A percentile compares a stretch with the other conserved stretches of the same genome.
phyloP scores from a whole-genome alignment of 2,113 vertebrate species.

The Scomber scombrus region DNA sequence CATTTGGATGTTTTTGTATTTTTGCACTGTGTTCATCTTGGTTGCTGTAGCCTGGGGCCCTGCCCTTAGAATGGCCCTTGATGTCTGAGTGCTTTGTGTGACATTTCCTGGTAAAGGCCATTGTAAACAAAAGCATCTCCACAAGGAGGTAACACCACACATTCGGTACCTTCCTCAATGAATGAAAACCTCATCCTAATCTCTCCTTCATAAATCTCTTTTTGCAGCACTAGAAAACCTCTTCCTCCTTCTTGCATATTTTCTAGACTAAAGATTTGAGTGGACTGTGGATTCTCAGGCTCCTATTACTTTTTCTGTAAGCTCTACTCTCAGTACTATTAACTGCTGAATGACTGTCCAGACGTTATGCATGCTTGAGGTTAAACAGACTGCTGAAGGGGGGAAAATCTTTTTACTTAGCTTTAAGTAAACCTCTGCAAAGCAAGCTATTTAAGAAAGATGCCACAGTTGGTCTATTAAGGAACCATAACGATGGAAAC shows the following conservation, averaged over 20 bases:
- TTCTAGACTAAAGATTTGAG: conserved; percentile 11
- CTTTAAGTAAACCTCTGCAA: conserved; percentile 48
- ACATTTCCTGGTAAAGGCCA: conserved; percentile 81
- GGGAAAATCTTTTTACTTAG: conserved; percentile 44
- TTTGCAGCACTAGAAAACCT: conserved; percentile 16
- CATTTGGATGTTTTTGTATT: no score
- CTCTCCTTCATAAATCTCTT: conserved; percentile 13
- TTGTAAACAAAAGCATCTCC: conserved; percentile 73
- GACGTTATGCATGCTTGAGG: conserved; percentile 37
- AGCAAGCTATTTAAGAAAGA: conserved; percentile 51
- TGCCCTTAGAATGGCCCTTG: conserved; percentile 54
- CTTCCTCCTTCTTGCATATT: neutral
- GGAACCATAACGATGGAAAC: conserved; percentile 57
- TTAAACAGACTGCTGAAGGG: conserved; percentile 51
- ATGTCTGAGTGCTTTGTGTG: conserved; percentile 66
- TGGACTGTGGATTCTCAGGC: conserved; percentile 8
- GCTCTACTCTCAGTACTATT: conserved; percentile 31
- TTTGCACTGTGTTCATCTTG: conserved; percentile 5
- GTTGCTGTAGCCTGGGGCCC: conserved; percentile 37
- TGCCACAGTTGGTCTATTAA: conserved; percentile 66
- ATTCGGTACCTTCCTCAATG: conserved; percentile 29
- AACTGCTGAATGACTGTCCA: conserved; percentile 32
- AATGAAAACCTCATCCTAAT: conserved; percentile 36
- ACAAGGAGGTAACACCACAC: conserved; percentile 46
- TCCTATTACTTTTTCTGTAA: conserved; percentile 37